Evolutionary conservation across 2,888 invertebrate genomes (phyloP).

Genomic region (Xanthorhoe designata): DNA sequence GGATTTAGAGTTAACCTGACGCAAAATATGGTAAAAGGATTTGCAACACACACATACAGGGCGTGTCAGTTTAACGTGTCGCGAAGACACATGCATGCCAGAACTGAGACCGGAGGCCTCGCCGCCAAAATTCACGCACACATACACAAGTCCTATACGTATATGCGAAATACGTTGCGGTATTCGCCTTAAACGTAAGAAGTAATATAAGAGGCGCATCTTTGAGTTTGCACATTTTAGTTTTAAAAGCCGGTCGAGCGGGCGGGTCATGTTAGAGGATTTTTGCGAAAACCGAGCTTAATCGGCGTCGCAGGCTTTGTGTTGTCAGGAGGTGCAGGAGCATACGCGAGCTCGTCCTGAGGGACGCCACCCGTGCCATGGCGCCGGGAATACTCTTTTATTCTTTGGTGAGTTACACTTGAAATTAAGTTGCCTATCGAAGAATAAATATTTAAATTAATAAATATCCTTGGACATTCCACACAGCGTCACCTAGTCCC

Average conservation of each 20-base stretch:
- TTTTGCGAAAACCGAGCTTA: conserved; percentile 65
- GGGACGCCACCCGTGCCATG: conserved; percentile 77
- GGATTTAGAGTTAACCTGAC: conserved; percentile 45
- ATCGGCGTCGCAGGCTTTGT: conserved; percentile 59
- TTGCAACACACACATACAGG: conserved; percentile 49
- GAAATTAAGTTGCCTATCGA: not conserved
- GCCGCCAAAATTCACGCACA: conserved; percentile 73
- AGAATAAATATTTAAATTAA: too few relatives aligned
- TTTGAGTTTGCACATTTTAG: conserved; percentile 84
- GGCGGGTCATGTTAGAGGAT: conserved; percentile 79
- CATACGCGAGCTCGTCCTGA: conserved; percentile 26
- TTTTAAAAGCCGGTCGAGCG: conserved; percentile 78
- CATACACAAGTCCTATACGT: conserved; percentile 56
- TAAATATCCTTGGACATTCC: too few relatives aligned
- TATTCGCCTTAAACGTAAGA: conserved; percentile 82
- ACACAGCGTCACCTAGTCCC: too few relatives aligned
- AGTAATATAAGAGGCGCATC: conserved; percentile 85
- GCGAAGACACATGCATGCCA: conserved; percentile 46
- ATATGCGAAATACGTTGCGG: conserved; percentile 83
- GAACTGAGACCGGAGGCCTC: conserved; percentile 55
- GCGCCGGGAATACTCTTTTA: conserved; percentile 73
- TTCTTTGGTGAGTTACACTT: conserved; percentile 70
- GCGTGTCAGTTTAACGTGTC: conserved; percentile 55
- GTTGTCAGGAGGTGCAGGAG: conserved; percentile 28
- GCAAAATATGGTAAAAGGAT: conserved; percentile 61